phyloP scores from a whole-genome alignment of 2,888 invertebrate species.

The Dysmachus trigonus region DNA sequence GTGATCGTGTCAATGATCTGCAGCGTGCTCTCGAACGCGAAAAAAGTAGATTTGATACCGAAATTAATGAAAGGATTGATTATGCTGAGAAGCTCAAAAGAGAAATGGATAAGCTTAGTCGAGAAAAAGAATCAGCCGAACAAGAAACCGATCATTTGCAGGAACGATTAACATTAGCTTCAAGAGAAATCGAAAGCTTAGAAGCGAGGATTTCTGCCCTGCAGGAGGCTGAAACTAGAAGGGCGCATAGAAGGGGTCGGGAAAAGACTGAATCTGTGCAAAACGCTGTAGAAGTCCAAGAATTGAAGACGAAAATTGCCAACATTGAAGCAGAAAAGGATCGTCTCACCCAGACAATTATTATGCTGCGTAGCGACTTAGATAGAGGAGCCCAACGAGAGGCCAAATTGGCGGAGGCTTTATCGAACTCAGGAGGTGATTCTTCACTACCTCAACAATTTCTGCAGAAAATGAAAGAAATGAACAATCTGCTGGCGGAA shows the following conservation, averaged over 20 bases:
- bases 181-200: constrained; percentile 65
- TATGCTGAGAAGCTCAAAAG: constrained; percentile 63
- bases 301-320: constrained; percentile 56
- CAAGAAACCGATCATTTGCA: constrained; percentile 61
- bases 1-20: constrained; percentile 65
- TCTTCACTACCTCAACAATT: constrained; percentile 62
- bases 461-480: constrained; percentile 65
- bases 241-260: constrained; percentile 58
- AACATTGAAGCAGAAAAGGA: constrained; percentile 57
- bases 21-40: constrained; percentile 64
- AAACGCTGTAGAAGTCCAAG: constrained; percentile 59
- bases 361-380: constrained; percentile 59
- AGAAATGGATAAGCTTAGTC: constrained; percentile 62
- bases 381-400: constrained; percentile 62
- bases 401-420: constrained; percentile 59
- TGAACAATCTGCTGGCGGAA: constrained; percentile 65
- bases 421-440: constrained; percentile 59
- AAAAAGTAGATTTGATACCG: constrained; percentile 62
- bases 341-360: constrained; percentile 56
- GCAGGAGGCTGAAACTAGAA: constrained; percentile 61
- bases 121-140: constrained; percentile 60
- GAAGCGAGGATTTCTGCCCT: constrained; percentile 64
- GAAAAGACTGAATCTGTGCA: constrained; percentile 60
- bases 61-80: constrained; percentile 61
- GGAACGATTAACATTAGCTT: constrained; percentile 60